Evolutionary conservation across 1,140 invertebrate species (phyloP).

Genomic region (Chironomus tepperi): DNA sequence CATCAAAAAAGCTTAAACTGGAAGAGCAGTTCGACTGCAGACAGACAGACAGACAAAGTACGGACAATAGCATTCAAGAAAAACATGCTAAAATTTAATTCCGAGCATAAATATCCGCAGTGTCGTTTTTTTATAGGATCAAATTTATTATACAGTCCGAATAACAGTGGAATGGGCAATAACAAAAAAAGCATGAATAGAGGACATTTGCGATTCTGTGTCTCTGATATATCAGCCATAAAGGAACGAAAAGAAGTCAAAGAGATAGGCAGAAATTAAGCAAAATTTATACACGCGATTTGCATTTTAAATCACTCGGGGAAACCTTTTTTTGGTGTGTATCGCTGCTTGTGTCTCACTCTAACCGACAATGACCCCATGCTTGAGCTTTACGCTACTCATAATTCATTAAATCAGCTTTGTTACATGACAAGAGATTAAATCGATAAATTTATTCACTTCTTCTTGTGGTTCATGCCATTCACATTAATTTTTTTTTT

Average conservation of each 20-base stretch:
- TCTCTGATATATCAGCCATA: background rate
- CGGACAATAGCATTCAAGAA: no score
- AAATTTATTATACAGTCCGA: background rate
- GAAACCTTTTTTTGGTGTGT: background rate
- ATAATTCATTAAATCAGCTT: slow-evolving; percentile 14
- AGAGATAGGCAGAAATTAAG: background rate
- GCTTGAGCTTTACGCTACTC: slow-evolving; percentile 1
- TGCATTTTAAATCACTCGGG: slow-evolving; percentile 7
- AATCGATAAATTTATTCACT: background rate
- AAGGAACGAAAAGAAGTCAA: background rate
- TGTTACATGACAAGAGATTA: slow-evolving; percentile 13
- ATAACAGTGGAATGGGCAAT: no score
- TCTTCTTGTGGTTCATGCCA: no score
- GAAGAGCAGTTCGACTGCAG: no score
- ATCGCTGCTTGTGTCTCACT: background rate
- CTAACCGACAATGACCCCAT: background rate
- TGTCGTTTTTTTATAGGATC: background rate
- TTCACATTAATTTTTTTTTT: no score
- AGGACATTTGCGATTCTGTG: background rate
- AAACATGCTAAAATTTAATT: no score
- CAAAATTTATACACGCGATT: background rate
- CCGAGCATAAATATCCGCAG: background rate
- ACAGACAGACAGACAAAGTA: no score
- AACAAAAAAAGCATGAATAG: background rate
- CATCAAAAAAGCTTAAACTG: no score